A percentile compares a stretch with the other conserved stretches of the same genome.
Evolutionary conservation across 2,888 invertebrate species (phyloP).

Genomic region (Troides oblongomaculatus): DNA sequence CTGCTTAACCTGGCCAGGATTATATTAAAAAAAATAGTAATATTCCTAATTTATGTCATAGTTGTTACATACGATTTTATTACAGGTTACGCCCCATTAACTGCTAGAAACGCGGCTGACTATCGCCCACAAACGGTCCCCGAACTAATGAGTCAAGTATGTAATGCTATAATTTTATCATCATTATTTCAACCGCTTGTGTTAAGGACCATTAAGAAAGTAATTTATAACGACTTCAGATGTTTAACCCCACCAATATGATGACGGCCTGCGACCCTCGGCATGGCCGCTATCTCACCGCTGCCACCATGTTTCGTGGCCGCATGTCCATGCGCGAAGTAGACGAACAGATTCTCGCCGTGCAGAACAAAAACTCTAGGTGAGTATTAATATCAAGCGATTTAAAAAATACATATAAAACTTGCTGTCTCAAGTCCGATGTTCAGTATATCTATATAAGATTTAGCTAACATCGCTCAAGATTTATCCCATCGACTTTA

Average conservation of each 20-base stretch:
- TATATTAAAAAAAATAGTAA: no score
- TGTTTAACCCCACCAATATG: slow-evolving; percentile 93
- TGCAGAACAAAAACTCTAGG: slow-evolving; percentile 88
- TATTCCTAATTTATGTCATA: no score
- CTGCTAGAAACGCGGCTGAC: slow-evolving; percentile 85
- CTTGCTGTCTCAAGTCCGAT: no score
- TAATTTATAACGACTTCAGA: slow-evolving; percentile 49
- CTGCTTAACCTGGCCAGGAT: no score
- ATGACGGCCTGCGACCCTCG: slow-evolving; percentile 93
- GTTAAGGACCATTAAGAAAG: background rate
- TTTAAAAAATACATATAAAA: no score
- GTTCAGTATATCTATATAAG: no score
- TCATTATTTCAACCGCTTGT: no score
- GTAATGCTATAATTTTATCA: slow-evolving; percentile 15
- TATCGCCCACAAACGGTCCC: slow-evolving; percentile 87
- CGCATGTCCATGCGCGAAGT: slow-evolving; percentile 92
- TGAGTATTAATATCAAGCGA: slow-evolving; percentile 39
- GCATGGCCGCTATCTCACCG: slow-evolving; percentile 90
- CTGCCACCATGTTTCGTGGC: slow-evolving; percentile 89
- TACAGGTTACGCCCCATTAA: slow-evolving; percentile 87
- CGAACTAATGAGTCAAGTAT: slow-evolving; percentile 85
- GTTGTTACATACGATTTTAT: slow-evolving; percentile 5
- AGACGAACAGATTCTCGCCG: slow-evolving; percentile 87
- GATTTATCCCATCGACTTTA: no score
- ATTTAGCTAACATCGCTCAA: no score